Evolutionary conservation across 2,888 invertebrate species (phyloP), one percentile per base, ranked within the genome.

Genomic region (Punctoribates punctum): DNA sequence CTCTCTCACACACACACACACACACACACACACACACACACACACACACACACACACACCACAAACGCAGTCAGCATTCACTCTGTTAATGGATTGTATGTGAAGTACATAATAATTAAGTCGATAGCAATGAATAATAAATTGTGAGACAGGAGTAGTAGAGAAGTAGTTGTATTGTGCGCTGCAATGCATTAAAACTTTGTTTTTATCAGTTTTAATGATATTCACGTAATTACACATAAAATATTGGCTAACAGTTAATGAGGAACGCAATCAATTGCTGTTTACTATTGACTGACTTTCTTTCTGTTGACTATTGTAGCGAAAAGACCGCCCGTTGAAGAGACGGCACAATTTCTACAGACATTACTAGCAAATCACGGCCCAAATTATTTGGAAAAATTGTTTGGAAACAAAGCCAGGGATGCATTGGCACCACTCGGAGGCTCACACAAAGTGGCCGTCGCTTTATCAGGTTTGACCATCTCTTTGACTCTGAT

Each of bases 271-370:
- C n/a, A 46, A 73, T 27, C 34, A 34, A 34, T 70, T 77, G n/a
- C n/a, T n/a, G n/a, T n/a, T n/a, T n/a, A n/a, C n/a, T n/a, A n/a
- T n/a, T n/a, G n/a, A n/a, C n/a, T n/a, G n/a, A n/a, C n/a, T n/a
- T n/a, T n/a, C n/a, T n/a, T n/a, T n/a, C n/a, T 11, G 4, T 54
- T 54, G 54, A n/a, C 4, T 20, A 4, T 54, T 54, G 1, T 34
- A 94, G 96, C 96, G 27, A 96, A 95, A 85, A 88, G 96, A 83
- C 96, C 96, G 81, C 96, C 96, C 73, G 96, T 96, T 46, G 96
- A 96, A 84, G 96, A 96, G 85, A 96, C 96, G 0, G 93, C 94
- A 65, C 94, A 94, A 78, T 97, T 96, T 85, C 87, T 97, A 80
- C 94, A 96, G 84, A 95, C 95, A 27, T 87, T 97, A 81, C 87